phyloP scores from a whole-genome alignment of 2,797 vertebrate genomes.

The Anguilla obscura region DNA sequence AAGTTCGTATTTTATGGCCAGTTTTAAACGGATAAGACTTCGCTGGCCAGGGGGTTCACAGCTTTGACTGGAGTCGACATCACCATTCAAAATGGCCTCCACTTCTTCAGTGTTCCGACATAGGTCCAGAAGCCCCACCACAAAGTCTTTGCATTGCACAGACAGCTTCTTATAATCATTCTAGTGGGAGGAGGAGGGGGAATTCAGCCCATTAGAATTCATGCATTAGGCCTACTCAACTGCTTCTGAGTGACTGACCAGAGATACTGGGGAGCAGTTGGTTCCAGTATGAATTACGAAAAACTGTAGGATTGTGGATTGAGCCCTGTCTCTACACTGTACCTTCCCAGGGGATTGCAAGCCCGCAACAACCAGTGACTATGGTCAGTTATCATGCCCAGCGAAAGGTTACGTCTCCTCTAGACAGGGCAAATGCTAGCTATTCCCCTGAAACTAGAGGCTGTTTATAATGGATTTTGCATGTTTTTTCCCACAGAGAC shows the following conservation, averaged over 20 bases:
- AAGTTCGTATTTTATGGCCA: conserved; percentile 97
- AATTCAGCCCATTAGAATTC: conserved; percentile 19
- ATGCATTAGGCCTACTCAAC: neutral
- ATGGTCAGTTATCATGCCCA: neutral
- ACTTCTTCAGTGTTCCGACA: conserved; percentile 98
- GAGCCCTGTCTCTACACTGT: neutral
- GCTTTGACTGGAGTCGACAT: conserved; percentile 74
- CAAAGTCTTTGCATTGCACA: conserved; percentile 97
- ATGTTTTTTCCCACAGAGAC: neutral
- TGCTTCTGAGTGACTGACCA: neutral
- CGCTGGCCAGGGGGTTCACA: conserved; percentile 75
- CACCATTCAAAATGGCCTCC: conserved; percentile 93
- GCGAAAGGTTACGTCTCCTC: neutral
- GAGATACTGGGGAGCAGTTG: neutral
- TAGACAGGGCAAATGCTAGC: neutral
- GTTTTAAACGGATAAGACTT: conserved; percentile 88
- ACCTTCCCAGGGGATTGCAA: neutral
- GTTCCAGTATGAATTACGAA: neutral
- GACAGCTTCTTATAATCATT: conserved; percentile 96
- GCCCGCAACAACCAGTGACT: neutral
- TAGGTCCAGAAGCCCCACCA: conserved; percentile 94
- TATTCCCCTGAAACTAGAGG: neutral
- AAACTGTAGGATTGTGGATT: neutral
- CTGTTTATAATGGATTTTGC: neutral
- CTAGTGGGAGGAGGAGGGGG: conserved; percentile 62